These are phyloP conservation scores for Apodemia duryi DNA, from an alignment of 2,888 invertebrate species.

Conservation along the genomic window DNA sequence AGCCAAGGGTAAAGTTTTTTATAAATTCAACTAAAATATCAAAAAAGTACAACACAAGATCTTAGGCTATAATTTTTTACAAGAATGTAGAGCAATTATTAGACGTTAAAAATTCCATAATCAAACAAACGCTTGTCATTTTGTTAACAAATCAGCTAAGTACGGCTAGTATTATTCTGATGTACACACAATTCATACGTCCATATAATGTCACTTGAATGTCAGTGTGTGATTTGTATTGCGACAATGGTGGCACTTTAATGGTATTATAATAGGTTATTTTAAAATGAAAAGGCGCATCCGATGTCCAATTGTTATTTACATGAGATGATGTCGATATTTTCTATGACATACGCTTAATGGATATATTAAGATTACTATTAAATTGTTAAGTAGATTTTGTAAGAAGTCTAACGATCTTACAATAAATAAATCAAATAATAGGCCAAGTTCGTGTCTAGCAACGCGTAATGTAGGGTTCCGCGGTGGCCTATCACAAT, in stretches of 20 bases:
- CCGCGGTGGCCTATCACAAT: too few species aligned
- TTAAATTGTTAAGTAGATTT: too few species aligned
- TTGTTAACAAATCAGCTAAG: slow-evolving; percentile 20
- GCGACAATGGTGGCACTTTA: slow-evolving; percentile 32
- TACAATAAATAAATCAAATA: too few species aligned
- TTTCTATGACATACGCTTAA: background rate
- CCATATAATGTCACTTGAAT: slow-evolving; percentile 47
- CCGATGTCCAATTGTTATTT: slow-evolving; percentile 33
- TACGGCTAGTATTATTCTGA: slow-evolving; percentile 38
- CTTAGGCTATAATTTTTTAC: background rate
- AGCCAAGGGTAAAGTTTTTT: too few species aligned
- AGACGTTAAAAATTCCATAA: slow-evolving; percentile 6
- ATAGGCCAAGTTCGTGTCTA: too few species aligned
- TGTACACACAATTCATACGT: slow-evolving; percentile 50
- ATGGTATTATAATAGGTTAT: slow-evolving; percentile 35
- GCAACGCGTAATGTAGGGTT: too few species aligned
- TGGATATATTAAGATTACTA: background rate
- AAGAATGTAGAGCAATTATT: slow-evolving; percentile 5
- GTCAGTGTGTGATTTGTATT: slow-evolving; percentile 34
- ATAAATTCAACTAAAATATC: too few species aligned
- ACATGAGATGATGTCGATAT: slow-evolving; percentile 7
- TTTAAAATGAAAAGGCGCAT: slow-evolving; percentile 30
- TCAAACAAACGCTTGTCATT: slow-evolving; percentile 8
- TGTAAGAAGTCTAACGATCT: too few species aligned
- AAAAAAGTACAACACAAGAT: background rate